These are phyloP conservation scores for Microplitis mediator DNA, from an alignment of 1,140 invertebrate species.

Conservation along the genomic window DNA sequence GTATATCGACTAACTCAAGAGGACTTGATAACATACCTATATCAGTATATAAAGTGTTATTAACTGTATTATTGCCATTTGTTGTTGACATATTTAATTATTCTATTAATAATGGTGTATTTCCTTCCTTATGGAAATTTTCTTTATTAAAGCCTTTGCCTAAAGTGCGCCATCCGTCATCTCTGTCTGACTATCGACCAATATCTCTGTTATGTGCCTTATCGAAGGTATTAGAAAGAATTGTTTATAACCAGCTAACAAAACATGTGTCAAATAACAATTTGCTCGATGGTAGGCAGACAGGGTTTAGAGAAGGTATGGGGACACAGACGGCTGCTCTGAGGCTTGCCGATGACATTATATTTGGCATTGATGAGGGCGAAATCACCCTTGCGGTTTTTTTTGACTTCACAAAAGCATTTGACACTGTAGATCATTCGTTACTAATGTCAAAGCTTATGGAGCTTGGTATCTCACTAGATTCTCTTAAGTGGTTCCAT, in stretches of 20 bases:
- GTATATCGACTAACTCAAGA: too few species aligned
- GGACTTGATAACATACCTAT: too few species aligned
- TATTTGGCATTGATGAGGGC: constrained; percentile 4
- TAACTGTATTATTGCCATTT: too few species aligned
- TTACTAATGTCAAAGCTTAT: constrained; percentile 5
- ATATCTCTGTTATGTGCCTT: neutral
- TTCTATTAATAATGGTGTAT: too few species aligned
- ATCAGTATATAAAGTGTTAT: too few species aligned
- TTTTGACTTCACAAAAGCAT: too few species aligned
- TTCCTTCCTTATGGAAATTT: too few species aligned
- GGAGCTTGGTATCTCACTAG: neutral
- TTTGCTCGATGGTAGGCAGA: constrained; percentile 11
- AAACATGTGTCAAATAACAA: neutral
- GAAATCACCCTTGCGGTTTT: neutral
- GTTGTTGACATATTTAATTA: too few species aligned
- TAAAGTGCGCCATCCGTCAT: too few species aligned
- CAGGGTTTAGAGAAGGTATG: constrained; percentile 5
- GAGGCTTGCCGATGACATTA: constrained; percentile 23
- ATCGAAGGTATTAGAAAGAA: neutral
- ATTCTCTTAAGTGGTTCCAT: neutral
- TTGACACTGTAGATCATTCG: neutral
- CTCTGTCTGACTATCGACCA: neutral
- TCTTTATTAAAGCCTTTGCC: too few species aligned
- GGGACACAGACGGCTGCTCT: constrained; percentile 18
- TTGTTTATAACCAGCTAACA: neutral